Base-by-base conservation (phyloP, 2,888 invertebrate species). In the Cylindroiulus punctatus region DNA sequence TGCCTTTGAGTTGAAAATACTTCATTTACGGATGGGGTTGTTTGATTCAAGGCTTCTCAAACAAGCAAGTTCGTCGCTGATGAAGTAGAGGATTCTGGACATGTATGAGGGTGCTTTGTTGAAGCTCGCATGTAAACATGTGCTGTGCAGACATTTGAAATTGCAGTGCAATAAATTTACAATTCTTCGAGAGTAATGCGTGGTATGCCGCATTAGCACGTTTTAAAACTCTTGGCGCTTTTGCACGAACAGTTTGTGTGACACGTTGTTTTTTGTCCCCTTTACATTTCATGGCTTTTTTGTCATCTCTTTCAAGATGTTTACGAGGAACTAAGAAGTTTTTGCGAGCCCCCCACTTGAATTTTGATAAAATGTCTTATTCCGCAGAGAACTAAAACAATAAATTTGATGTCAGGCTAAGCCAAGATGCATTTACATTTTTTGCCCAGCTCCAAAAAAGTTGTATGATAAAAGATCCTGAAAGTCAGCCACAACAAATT, bases 401-500 rank as follows among this genome's bases (percentile, higher is more conserved):
- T 76, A 76, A 30, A 76, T 76, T 76, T 76, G 30, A 76, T 76
- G 76, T 76, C 76, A 76, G 76, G 76, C 76, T 76, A 76, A 76
- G 76, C 30, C 76, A 30, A 76, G 76, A 76, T 76, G 76, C 76
- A 76, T 76, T 76, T 76, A 30, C 76, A 76, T 76, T 76, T 76
- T 76, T 76, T 76, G 76, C 30, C 30, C 14, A 76, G 17, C 30
- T 76, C 76, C 30, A 30, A 76, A 76, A 76, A 76, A 76, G 30
- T 76, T 30, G 30, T 30, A 76, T 76, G 76, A 76, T 76, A 76
- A 76, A 76, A 76, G 76, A 76, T 76, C 76, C 76, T 76, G 76
- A 76, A 76, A 76, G 76, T 76, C 76, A 76, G 76, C 76, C 76
- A 76, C 76, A 76, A 76, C 76, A 76, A 76, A 76, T 76, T 76